Evolutionary conservation across 2,113 vertebrate species (phyloP).

Genomic region (Anser brachyrhynchus): DNA sequence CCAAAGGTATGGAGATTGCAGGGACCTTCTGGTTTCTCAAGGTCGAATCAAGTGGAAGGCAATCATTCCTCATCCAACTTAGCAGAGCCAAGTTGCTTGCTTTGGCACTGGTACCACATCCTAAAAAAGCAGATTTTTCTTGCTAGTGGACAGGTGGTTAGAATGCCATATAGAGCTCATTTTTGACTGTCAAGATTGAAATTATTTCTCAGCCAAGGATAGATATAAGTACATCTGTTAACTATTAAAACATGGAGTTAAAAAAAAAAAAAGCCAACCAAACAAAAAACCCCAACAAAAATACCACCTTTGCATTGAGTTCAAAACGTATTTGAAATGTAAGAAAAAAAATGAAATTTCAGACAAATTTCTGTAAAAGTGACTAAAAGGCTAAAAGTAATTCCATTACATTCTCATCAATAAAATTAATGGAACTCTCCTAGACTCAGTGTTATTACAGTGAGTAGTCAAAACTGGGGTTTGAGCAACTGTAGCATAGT

Average conservation of each 20-base stretch:
- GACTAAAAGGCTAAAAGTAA: background rate
- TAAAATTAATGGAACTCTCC: background rate
- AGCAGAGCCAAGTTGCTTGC: slow-evolving; percentile 61
- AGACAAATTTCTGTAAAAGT: slow-evolving; percentile 2
- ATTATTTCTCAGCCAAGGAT: slow-evolving; percentile 73
- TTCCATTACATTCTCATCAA: background rate
- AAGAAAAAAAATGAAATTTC: background rate
- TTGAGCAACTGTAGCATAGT: background rate
- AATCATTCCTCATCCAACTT: slow-evolving; percentile 61
- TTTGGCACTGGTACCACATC: slow-evolving; percentile 57
- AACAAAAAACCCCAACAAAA: too few species aligned
- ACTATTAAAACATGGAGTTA: slow-evolving; percentile 71
- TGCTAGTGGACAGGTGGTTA: slow-evolving; percentile 71
- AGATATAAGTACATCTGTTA: slow-evolving; percentile 74
- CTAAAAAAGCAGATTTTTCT: slow-evolving; percentile 69
- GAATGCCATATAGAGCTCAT: slow-evolving; percentile 71
- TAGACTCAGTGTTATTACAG: background rate
- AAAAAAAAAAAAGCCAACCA: background rate
- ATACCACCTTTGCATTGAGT: background rate
- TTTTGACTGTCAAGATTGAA: slow-evolving; percentile 76
- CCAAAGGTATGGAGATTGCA: slow-evolving; percentile 28
- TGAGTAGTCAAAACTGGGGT: background rate
- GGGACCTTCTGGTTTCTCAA: slow-evolving; percentile 64
- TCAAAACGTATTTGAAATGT: slow-evolving; percentile 21
- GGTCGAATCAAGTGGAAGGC: slow-evolving; percentile 70